phyloP scores from a whole-genome alignment of 2,113 vertebrate genomes.

The Donacobius atricapilla region DNA sequence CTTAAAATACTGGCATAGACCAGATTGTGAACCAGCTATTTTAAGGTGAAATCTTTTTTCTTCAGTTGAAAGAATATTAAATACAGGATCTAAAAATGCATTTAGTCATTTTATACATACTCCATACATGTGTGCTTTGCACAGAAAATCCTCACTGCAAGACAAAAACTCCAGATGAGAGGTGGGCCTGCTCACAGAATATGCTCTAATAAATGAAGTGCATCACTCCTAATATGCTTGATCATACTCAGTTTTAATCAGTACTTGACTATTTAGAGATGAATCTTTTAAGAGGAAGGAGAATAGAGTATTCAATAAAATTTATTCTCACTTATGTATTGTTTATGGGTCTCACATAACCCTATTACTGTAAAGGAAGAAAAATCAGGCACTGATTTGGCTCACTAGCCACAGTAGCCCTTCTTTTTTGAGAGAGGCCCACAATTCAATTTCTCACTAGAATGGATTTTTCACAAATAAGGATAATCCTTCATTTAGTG shows the following conservation, averaged over 20 bases:
- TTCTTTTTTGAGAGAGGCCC: constrained; percentile 1
- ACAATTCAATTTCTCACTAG: constrained; percentile 53
- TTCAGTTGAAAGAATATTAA: neutral
- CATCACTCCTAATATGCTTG: neutral
- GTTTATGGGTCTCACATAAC: neutral
- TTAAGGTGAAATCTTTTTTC: neutral
- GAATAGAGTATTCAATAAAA: neutral
- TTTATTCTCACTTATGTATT: neutral
- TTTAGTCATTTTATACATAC: neutral
- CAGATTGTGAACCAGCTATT: neutral
- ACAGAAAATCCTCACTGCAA: neutral
- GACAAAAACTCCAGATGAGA: neutral
- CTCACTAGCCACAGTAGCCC: constrained; percentile 1
- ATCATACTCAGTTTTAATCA: neutral
- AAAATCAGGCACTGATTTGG: constrained; percentile 11
- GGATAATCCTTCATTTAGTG: constrained; percentile 59
- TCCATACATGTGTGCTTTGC: neutral
- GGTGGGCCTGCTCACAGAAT: neutral
- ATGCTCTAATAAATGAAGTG: neutral
- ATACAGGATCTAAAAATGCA: neutral
- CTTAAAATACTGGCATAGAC: neutral
- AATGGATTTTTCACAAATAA: constrained; percentile 55
- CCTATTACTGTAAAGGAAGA: neutral
- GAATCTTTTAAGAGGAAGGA: neutral
- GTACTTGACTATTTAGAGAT: neutral